Evolutionary conservation across 2,888 invertebrate genomes (phyloP).

Genomic region (Nomada fabriciana): DNA sequence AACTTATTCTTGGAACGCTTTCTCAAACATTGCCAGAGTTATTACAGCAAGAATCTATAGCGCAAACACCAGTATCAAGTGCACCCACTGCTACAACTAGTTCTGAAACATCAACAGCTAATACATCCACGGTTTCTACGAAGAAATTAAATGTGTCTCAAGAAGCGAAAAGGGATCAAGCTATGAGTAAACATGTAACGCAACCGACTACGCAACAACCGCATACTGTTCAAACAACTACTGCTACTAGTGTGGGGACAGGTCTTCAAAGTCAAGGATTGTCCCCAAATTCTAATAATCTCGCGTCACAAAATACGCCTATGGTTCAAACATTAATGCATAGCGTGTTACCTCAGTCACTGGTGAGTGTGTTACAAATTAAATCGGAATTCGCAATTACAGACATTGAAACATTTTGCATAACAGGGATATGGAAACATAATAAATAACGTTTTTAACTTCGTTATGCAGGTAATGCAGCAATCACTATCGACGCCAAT

Average conservation of each 20-base stretch:
- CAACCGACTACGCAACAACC: constrained; percentile 71
- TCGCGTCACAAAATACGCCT: constrained; percentile 79
- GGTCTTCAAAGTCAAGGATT: constrained; percentile 78
- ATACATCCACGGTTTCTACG: constrained; percentile 69
- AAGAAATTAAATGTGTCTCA: constrained; percentile 76
- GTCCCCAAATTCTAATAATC: constrained; percentile 79
- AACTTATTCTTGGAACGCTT: constrained; percentile 81
- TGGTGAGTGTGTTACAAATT: constrained; percentile 75
- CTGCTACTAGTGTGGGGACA: constrained; percentile 72
- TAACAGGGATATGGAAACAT: not conserved
- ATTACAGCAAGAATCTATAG: constrained; percentile 74
- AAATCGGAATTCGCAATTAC: not conserved
- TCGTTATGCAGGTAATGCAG: constrained; percentile 78
- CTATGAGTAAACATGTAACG: constrained; percentile 68
- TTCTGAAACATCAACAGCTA: constrained; percentile 78
- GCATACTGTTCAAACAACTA: constrained; percentile 72
- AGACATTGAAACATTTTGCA: not conserved
- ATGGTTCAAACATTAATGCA: constrained; percentile 83
- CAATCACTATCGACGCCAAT: constrained; percentile 82
- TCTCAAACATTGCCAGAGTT: constrained; percentile 81
- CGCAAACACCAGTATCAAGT: constrained; percentile 75
- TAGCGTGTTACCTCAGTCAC: constrained; percentile 82
- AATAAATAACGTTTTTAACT: constrained; percentile 14
- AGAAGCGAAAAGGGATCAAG: constrained; percentile 78
- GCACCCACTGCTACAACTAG: constrained; percentile 76